These are phyloP conservation scores for Chaitophorus viminalis DNA, from an alignment of 2,888 invertebrate genomes.

Conservation along the genomic window DNA sequence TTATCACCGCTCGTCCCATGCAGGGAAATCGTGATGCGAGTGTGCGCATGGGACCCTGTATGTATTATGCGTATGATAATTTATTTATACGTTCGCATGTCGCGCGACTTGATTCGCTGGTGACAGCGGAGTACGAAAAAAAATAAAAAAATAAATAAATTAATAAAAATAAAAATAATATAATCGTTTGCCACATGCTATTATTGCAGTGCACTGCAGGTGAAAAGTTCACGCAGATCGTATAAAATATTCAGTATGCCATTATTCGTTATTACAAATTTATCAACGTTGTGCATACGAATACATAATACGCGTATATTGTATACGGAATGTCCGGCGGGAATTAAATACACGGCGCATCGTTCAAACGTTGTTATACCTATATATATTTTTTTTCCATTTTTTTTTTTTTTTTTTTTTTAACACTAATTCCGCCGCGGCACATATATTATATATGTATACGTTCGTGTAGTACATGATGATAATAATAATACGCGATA, in stretches of 20 bases:
- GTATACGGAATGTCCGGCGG: neutral
- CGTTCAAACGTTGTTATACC: neutral
- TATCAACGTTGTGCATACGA: neutral
- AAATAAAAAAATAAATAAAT: too few species aligned
- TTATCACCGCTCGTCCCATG: neutral
- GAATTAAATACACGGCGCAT: neutral
- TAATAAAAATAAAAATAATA: too few species aligned
- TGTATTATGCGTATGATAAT: too few species aligned
- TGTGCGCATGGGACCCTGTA: neutral
- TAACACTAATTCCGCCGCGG: neutral
- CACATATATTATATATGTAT: too few species aligned
- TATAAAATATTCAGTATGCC: conserved; percentile 20
- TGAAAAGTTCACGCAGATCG: neutral
- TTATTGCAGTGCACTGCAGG: neutral
- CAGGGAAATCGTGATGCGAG: neutral
- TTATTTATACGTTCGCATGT: too few species aligned
- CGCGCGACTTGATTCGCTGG: neutral
- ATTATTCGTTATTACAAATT: conserved; percentile 32
- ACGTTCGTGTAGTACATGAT: neutral
- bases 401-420: neutral
- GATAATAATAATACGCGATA: neutral
- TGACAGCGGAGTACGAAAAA: neutral
- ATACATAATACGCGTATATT: neutral
- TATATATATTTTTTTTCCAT: neutral
- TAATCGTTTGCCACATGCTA: neutral